These are phyloP conservation scores for Setophaga kirtlandii DNA, from an alignment of 2,113 vertebrate genomes.

Conservation along the genomic window DNA sequence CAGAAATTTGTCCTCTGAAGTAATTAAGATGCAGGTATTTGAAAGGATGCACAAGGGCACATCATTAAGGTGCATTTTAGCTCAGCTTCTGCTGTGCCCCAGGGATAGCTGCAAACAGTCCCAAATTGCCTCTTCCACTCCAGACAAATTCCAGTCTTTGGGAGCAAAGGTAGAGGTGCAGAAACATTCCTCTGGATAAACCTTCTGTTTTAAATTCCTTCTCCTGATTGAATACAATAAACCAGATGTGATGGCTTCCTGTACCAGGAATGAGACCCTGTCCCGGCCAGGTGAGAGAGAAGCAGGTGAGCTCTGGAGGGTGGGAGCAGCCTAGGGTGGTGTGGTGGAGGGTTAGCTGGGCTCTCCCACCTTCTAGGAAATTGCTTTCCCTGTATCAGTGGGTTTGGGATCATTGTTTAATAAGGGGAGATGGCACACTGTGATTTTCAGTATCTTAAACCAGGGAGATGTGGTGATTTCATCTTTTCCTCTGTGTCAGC, in stretches of 20 bases:
- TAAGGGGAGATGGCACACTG: background rate
- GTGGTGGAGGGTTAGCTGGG: background rate
- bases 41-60: background rate
- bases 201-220: background rate
- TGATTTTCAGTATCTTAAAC: background rate
- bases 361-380: background rate
- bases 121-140: background rate
- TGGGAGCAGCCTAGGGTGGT: background rate
- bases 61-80: background rate
- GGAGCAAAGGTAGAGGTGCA: background rate
- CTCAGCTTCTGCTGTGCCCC: background rate
- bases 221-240: background rate
- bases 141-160: background rate
- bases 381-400: background rate
- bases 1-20: background rate
- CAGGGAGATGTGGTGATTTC: background rate
- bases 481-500: background rate
- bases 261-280: background rate
- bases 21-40: constrained; percentile 6
- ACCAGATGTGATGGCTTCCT: background rate
- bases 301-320: background rate
- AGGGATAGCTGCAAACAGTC: background rate
- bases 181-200: background rate
- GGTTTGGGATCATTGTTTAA: background rate
- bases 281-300: background rate